Evolutionary conservation across 2,797 vertebrate genomes (phyloP).

Genomic region (Microctenopoma stevenorrisi): DNA sequence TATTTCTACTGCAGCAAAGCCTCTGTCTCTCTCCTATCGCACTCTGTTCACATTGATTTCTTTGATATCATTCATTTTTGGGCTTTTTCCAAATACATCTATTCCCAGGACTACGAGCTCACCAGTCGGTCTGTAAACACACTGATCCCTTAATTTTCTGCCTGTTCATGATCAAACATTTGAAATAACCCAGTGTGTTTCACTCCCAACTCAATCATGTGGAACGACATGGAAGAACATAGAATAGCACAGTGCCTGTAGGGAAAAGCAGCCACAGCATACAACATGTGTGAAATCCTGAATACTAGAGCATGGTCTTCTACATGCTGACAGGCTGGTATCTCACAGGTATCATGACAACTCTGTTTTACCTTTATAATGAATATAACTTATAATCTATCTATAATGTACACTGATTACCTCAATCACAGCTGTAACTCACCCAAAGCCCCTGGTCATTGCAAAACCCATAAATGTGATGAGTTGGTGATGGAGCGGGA

Average conservation of each 20-base stretch:
- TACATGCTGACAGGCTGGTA: neutral
- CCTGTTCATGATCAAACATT: slow-evolving; percentile 30
- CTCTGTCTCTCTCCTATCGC: slow-evolving; percentile 15
- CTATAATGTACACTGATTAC: slow-evolving; percentile 46
- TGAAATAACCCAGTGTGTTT: slow-evolving; percentile 45
- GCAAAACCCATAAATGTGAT: slow-evolving; percentile 40
- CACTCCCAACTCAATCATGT: slow-evolving; percentile 59
- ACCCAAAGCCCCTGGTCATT: slow-evolving; percentile 18
- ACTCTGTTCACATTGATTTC: slow-evolving; percentile 20
- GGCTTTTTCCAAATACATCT: slow-evolving; percentile 42
- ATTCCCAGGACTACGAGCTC: slow-evolving; percentile 30
- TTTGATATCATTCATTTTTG: slow-evolving; percentile 44
- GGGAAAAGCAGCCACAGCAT: slow-evolving; percentile 17
- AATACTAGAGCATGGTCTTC: neutral
- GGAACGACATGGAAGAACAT: slow-evolving; percentile 53
- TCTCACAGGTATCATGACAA: neutral
- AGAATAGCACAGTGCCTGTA: slow-evolving; percentile 26
- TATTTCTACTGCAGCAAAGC: slow-evolving; percentile 28
- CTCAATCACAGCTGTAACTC: slow-evolving; percentile 39
- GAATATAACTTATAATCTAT: slow-evolving; percentile 33
- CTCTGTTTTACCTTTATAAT: slow-evolving; percentile 15
- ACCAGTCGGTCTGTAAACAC: slow-evolving; percentile 40
- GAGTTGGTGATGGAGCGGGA: slow-evolving; percentile 27
- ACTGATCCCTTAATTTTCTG: slow-evolving; percentile 62
- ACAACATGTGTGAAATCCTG: slow-evolving; percentile 1